These are phyloP conservation scores for Xenotilapia leptura DNA, from an alignment of 2,113 vertebrate genomes.

Conservation along the genomic window DNA sequence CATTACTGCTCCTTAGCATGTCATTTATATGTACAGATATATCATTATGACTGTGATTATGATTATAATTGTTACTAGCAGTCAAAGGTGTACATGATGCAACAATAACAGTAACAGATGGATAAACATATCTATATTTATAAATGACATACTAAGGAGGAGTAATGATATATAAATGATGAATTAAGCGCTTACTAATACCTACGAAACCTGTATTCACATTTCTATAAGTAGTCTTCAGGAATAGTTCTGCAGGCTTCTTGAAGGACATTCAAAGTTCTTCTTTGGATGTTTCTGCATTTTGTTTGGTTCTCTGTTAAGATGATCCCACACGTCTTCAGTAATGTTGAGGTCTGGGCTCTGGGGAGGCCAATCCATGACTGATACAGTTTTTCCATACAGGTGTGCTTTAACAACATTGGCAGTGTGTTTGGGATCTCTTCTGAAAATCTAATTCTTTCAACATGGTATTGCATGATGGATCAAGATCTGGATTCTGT, in stretches of 20 bases:
- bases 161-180: neutral
- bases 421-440: neutral
- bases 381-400: neutral
- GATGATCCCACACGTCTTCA: neutral
- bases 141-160: neutral
- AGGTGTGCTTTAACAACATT: neutral
- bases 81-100: neutral
- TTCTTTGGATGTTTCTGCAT: neutral
- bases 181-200: neutral
- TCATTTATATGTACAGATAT: neutral
- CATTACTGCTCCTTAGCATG: neutral
- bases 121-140: neutral
- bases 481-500: neutral
- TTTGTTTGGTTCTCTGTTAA: neutral
- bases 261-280: neutral
- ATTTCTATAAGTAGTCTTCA: neutral
- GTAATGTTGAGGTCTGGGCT: neutral
- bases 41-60: neutral
- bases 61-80: neutral
- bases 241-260: neutral
- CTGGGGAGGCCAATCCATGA: neutral
- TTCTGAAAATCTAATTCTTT: neutral
- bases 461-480: neutral
- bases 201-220: neutral
- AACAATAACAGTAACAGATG: neutral